Evolutionary conservation across 2,888 invertebrate genomes (phyloP), one percentile per base, ranked within the genome.

Genomic region (Aquatica leii): DNA sequence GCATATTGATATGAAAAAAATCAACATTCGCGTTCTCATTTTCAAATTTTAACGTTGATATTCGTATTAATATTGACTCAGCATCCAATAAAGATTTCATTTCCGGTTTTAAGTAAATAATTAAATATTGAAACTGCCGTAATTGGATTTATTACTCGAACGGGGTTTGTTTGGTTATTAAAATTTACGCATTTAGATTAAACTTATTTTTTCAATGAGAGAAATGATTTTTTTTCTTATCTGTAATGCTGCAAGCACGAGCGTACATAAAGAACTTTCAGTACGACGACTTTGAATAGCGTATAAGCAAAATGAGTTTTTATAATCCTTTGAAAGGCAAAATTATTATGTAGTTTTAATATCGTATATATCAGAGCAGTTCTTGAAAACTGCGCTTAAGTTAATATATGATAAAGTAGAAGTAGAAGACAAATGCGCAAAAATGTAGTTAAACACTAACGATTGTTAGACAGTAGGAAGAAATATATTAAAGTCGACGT

Each of bases 401-500:
- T 57, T 46, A 18, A 46, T 46, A 20, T 18, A n/a, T 20, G 24
- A 24, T 24, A 24, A 24, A 24, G 6, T 6, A 24, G 24, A 24
- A 2, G 24, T 24, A 6, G 24, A 24, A 24, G 6, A 24, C 2
- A 6, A 4, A 6, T 6, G 24, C 20, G 46, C 18, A 18, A 9
- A 46, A 15, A 35, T 60, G 24, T 41, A 37, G 24, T 43, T 43
- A 62, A 62, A 58, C 31, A 55, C 43, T 56, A 40, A 41, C 43
- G 59, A 59, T 59, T 24, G 2, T 59, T 58, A 59, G 12, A n/a
- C 43, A 37, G 43, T 11, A 54, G 54, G 51, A 58, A 46, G 58
- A 51, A 64, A 64, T 64, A 56, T 50, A 59, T 64, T 64, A 59
- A 43, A 59, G 50, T 34, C 46, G 64, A 56, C 59, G 41, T 50